Evolutionary conservation across 1,140 invertebrate species (phyloP).

Genomic region (Drosophila ambigua): DNA sequence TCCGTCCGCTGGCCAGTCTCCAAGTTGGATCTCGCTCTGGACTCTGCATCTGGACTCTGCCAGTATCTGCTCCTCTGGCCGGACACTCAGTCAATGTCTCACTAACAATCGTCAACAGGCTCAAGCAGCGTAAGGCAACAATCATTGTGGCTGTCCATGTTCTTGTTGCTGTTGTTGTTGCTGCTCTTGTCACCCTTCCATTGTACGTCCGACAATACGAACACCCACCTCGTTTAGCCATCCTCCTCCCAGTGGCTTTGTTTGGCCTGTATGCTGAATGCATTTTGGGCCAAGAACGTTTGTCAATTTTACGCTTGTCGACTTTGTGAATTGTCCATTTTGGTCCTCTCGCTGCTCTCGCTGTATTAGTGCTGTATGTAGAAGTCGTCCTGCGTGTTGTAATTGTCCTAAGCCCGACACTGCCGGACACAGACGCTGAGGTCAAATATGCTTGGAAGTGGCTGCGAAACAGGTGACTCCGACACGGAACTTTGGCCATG

Average conservation of each 20-base stretch:
- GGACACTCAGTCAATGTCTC: conserved; percentile 79
- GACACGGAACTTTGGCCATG: background rate
- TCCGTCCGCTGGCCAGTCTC: conserved; percentile 23
- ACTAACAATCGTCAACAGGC: conserved; percentile 82
- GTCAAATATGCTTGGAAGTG: conserved; percentile 28
- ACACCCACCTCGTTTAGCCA: background rate
- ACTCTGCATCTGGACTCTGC: background rate
- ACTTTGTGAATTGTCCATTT: conserved; percentile 69
- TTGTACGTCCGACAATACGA: background rate
- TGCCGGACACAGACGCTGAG: conserved; percentile 14
- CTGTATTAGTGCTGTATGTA: conserved; percentile 37
- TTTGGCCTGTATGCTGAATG: conserved; percentile 36
- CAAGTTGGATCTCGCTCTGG: conserved; percentile 1
- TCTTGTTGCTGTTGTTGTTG: conserved; percentile 24
- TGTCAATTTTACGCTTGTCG: conserved; percentile 80
- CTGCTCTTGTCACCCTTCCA: conserved; percentile 29
- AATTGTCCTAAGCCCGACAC: conserved; percentile 20
- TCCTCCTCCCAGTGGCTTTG: conserved; percentile 11
- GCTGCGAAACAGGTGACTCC: conserved; percentile 21
- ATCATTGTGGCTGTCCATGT: conserved; percentile 40
- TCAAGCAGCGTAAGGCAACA: conserved; percentile 69
- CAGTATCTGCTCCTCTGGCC: conserved; percentile 11
- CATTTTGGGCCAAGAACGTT: conserved; percentile 69
- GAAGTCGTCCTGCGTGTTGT: conserved; percentile 36
- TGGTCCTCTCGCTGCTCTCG: conserved; percentile 31